Conservation (phyloP, 2,888 invertebrate genomes). For the Choreutis nemorana region DNA sequence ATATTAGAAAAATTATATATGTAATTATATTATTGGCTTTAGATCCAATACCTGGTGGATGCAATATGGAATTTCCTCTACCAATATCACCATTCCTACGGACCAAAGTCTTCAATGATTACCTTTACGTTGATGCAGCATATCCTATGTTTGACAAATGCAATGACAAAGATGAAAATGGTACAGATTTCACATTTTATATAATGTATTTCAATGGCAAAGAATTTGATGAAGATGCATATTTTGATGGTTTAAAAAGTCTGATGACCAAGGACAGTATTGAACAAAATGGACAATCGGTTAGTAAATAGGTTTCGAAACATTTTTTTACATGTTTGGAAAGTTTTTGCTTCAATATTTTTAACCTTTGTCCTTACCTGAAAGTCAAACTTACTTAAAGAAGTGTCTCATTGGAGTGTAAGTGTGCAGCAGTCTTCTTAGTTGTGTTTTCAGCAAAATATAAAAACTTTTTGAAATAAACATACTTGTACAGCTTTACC, state of each 20-base stretch:
- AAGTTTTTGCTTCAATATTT: too few species aligned
- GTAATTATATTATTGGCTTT: conserved; percentile 19
- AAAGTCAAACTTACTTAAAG: too few species aligned
- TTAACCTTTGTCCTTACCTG: too few species aligned
- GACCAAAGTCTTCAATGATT: conserved; percentile 31
- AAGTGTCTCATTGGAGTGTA: too few species aligned
- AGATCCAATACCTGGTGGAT: conserved; percentile 84
- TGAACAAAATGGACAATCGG: conserved; percentile 54
- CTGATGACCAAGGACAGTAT: conserved; percentile 70
- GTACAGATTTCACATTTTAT: conserved; percentile 59
- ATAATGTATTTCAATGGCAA: conserved; percentile 68
- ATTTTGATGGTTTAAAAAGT: conserved; percentile 66
- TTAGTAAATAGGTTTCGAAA: too few species aligned
- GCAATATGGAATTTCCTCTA: conserved; percentile 73
- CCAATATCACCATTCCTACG: conserved; percentile 69
- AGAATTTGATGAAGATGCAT: conserved; percentile 59
- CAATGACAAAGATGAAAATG: conserved; percentile 8
- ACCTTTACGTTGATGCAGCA: conserved; percentile 62
- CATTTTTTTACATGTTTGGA: too few species aligned
- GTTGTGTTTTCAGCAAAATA: too few species aligned
- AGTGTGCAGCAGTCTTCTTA: too few species aligned
- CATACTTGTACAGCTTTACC: too few species aligned
- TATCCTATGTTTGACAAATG: conserved; percentile 28
- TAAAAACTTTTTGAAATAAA: too few species aligned
- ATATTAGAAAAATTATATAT: conserved; percentile 6